Evolutionary conservation across 2,888 invertebrate genomes (phyloP).

Genomic region (Invenusta paracnida): DNA sequence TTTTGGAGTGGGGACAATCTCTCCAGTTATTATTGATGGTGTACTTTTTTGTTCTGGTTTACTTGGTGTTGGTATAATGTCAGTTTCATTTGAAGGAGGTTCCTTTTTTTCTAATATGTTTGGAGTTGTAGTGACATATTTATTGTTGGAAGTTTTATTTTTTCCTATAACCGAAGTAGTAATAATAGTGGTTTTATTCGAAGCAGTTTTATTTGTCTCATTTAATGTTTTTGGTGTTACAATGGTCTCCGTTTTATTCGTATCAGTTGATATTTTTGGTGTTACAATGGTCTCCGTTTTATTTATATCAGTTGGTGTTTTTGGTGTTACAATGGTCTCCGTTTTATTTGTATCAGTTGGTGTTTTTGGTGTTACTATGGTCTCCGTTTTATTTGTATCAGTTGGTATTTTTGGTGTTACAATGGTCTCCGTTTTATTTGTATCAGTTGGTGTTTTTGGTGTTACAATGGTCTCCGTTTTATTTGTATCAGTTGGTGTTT

Average conservation of each 20-base stretch:
- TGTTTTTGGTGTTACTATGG: background rate
- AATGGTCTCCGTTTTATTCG: background rate
- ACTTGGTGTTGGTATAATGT: background rate
- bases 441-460: background rate
- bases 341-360: background rate
- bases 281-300: background rate
- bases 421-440: background rate
- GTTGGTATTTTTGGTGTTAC: background rate
- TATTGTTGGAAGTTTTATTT: too few relatives aligned
- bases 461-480: background rate
- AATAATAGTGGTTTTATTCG: background rate
- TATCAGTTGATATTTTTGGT: background rate
- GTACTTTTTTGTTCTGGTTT: background rate
- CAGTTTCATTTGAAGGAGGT: background rate
- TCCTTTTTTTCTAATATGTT: background rate
- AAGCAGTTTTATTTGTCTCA: background rate
- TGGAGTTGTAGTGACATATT: background rate
- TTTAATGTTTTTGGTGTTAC: background rate
- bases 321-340: background rate
- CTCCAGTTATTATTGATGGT: background rate
- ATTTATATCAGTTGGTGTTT: background rate
- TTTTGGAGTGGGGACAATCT: background rate
- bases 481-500: background rate
- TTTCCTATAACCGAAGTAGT: too few relatives aligned
- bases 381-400: background rate